Base-by-base conservation (phyloP, 1,140 invertebrate genomes). In the Cylas formicarius region DNA sequence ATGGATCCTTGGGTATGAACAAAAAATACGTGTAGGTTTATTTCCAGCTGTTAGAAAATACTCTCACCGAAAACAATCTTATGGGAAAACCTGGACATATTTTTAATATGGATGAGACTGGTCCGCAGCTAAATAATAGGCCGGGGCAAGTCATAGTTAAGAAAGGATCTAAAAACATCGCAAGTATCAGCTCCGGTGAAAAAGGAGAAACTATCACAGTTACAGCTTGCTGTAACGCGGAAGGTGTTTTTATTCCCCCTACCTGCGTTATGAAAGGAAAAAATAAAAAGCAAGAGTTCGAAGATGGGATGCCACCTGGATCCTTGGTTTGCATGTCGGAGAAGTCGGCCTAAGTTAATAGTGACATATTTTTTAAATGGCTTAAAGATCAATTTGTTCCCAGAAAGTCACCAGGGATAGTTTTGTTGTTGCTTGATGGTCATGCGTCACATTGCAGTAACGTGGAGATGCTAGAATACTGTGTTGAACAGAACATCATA, bases 81-180 rank as follows among this genome's bases (percentile, higher is more conserved):
- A n/a, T n/a, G n/a, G n/a, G n/a, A n/a, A n/a, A n/a, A n/a, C n/a
- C n/a, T n/a, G n/a, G n/a, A n/a, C n/a, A n/a, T n/a, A n/a, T n/a
- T n/a, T n/a, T n/a, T n/a, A n/a, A n/a, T 50, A 60, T 67, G 41
- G 63, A 69, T 44, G 65, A 70, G 52, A 57, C 50, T 11, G 67
- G 64, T 6, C 31, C 67, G 6, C 65, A 71, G 47, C 14, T 68
- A n/a, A n/a, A n/a, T n/a, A n/a, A n/a, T n/a, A n/a, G n/a, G 48
- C 44, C 53, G 21, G 53, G 56, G n/a, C n/a, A 58, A 48, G 59
- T 66, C 10, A 18, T 69, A 32, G 63, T 64, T 9, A 60, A 20
- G 2, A 70, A 66, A 60, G 58, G 60, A 43, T 21, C 57, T 6
- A 63, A 56, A 57, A 38, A 16, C 28, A 62, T 69, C 5, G 18